Conservation (phyloP, 1,140 invertebrate species). For the Cryptotermes secundus region DNA sequence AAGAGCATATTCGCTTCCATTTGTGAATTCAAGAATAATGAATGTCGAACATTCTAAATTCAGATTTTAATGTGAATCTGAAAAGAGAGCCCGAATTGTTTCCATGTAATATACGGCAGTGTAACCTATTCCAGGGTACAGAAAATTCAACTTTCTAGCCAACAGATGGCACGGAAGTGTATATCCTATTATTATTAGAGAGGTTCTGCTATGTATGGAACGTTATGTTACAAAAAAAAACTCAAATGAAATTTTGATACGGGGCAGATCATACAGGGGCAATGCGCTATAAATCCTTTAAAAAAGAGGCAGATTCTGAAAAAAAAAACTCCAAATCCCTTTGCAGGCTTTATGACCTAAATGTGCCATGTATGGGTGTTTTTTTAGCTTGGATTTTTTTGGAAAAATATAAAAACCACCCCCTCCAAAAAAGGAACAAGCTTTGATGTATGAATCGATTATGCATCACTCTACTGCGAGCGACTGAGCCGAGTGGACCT, state of each 20-base stretch:
- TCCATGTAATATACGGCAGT: neutral
- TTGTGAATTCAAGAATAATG: too few relatives aligned
- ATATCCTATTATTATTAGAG: neutral
- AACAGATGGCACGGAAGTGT: neutral
- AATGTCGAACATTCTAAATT: too few relatives aligned
- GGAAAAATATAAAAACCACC: neutral
- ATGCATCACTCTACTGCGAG: neutral
- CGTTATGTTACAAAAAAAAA: conserved; percentile 1
- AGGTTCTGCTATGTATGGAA: neutral
- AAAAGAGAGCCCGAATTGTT: neutral
- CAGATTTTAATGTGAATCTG: neutral
- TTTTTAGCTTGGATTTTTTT: conserved; percentile 1
- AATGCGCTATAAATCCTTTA: conserved; percentile 11
- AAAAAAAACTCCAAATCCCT: neutral
- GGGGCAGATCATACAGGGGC: neutral
- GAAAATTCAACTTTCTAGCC: conserved; percentile 7
- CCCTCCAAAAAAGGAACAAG: too few relatives aligned
- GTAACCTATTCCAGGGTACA: neutral
- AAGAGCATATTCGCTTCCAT: too few relatives aligned
- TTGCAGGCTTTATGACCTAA: conserved; percentile 1
- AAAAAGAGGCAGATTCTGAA: neutral
- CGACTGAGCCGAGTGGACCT: neutral
- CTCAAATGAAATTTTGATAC: neutral
- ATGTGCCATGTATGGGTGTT: neutral
- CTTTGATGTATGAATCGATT: conserved; percentile 13